Evolutionary conservation across 2,797 vertebrate genomes (phyloP).

Genomic region (Aselliscus stoliczkanus): DNA sequence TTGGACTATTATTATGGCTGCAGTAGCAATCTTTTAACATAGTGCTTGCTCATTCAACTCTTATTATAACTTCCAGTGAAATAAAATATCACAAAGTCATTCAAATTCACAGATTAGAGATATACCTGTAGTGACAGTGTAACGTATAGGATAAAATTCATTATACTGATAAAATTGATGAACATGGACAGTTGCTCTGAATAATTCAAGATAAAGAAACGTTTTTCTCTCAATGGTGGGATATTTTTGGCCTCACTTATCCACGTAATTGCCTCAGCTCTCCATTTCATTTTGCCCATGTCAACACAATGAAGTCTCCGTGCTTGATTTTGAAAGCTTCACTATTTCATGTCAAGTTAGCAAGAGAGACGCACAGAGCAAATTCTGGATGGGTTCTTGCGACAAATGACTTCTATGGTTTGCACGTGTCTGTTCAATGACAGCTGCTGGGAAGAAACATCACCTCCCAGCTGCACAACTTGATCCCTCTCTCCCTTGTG

Average conservation of each 20-base stretch:
- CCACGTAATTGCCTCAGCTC: slow-evolving; percentile 58
- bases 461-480: slow-evolving; percentile 83
- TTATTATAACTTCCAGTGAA: slow-evolving; percentile 57
- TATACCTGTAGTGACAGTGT: slow-evolving; percentile 57
- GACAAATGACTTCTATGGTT: slow-evolving; percentile 80
- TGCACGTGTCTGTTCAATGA: slow-evolving; percentile 78
- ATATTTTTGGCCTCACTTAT: slow-evolving; percentile 64
- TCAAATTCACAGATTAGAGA: slow-evolving; percentile 61
- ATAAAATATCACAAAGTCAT: slow-evolving; percentile 66
- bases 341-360: slow-evolving; percentile 73
- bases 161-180: slow-evolving; percentile 66
- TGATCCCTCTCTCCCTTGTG: slow-evolving; percentile 77
- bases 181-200: slow-evolving; percentile 19
- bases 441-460: slow-evolving; percentile 81
- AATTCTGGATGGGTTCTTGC: slow-evolving; percentile 74
- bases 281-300: slow-evolving; percentile 65
- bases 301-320: slow-evolving; percentile 58
- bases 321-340: slow-evolving; percentile 73
- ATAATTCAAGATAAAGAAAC: slow-evolving; percentile 46
- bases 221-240: slow-evolving; percentile 36
- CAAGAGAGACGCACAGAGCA: slow-evolving; percentile 62
- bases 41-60: slow-evolving; percentile 16
- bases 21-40: slow-evolving; percentile 46
- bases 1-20: slow-evolving; percentile 18
- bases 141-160: slow-evolving; percentile 60